phyloP scores from a whole-genome alignment of 2,797 vertebrate genomes.

The Bovichtus diacanthus region DNA sequence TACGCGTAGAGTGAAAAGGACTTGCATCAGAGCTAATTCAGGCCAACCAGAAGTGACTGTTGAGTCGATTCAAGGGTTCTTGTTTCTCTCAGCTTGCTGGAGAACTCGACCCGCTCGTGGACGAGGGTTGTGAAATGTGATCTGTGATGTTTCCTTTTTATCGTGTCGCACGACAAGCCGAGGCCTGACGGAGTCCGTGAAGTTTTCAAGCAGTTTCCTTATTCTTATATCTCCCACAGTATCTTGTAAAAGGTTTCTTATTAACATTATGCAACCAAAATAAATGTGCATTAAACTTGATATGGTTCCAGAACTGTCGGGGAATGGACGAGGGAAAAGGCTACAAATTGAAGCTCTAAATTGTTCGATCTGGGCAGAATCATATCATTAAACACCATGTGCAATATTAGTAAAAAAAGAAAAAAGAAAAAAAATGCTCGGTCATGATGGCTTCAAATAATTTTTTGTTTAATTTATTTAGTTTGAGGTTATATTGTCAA shows the following conservation, averaged over 20 bases:
- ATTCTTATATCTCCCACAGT: conserved; percentile 84
- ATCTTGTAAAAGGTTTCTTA: conserved; percentile 87
- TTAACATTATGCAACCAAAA: conserved; percentile 91
- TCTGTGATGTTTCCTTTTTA: conserved; percentile 69
- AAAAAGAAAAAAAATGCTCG: conserved; percentile 76
- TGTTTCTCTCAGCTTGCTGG: conserved; percentile 68
- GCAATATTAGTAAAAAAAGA: conserved; percentile 84
- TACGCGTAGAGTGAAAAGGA: conserved; percentile 72
- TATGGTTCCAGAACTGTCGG: conserved; percentile 78
- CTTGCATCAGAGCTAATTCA: conserved; percentile 63
- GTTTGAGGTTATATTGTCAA: conserved; percentile 82
- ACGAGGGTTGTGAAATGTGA: conserved; percentile 68
- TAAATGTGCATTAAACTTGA: conserved; percentile 89
- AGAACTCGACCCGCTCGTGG: conserved; percentile 52
- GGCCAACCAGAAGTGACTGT: conserved; percentile 50
- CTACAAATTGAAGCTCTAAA: conserved; percentile 56
- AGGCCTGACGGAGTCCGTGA: conserved; percentile 77
- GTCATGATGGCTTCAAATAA: conserved; percentile 81
- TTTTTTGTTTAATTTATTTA: conserved; percentile 81
- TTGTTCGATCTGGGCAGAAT: conserved; percentile 75
- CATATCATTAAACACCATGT: conserved; percentile 81
- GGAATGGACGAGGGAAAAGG: neutral
- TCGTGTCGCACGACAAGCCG: conserved; percentile 75
- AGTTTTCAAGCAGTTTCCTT: conserved; percentile 79
- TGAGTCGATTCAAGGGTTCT: conserved; percentile 48